A percentile compares a stretch with the other conserved stretches of the same genome.
These are phyloP conservation scores for Mirza zaza DNA, from an alignment of 2,113 vertebrate species.

Conservation along the genomic window DNA sequence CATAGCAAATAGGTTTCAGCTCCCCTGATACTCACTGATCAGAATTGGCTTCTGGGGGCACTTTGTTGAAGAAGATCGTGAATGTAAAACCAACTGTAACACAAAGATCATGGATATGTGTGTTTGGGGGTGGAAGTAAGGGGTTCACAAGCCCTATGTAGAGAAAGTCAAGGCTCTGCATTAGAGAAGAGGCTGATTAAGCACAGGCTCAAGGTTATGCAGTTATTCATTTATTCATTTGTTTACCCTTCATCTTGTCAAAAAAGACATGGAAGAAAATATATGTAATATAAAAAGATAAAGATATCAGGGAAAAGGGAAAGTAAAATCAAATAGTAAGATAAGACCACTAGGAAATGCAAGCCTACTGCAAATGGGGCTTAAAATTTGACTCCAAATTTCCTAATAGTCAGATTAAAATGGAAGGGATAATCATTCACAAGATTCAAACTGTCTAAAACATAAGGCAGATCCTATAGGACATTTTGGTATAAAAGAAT, in stretches of 20 bases:
- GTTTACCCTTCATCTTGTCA: not conserved
- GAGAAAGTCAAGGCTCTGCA: not conserved
- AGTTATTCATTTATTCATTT: not conserved
- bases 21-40: not conserved
- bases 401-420: not conserved
- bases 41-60: not conserved
- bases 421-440: not conserved
- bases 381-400: conserved; percentile 22
- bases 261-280: not conserved
- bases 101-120: not conserved
- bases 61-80: not conserved
- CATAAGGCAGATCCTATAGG: not conserved
- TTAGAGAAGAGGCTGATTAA: not conserved
- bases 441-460: not conserved
- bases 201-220: not conserved
- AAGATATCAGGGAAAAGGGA: not conserved
- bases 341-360: not conserved
- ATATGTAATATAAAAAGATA: not conserved
- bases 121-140: not conserved
- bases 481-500: not conserved
- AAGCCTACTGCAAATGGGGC: not conserved
- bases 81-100: not conserved
- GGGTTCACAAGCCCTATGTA: not conserved
- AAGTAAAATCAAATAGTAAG: not conserved
- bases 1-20: not conserved